phyloP scores from a whole-genome alignment of 2,797 vertebrate species.

The Neoniphon sammara region DNA sequence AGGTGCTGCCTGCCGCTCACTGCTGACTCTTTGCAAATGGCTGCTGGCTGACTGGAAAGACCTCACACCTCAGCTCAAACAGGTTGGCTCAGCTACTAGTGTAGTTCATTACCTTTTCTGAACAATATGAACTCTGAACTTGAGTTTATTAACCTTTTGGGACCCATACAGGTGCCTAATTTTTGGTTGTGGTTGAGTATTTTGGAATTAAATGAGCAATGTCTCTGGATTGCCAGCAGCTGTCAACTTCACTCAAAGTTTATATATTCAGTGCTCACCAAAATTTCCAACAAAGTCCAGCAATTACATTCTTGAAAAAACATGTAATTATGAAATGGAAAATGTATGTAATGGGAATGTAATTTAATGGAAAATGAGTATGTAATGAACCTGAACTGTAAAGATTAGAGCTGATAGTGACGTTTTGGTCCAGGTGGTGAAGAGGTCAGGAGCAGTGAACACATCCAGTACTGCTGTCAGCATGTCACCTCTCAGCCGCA shows the following conservation, averaged over 20 bases:
- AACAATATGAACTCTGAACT: neutral
- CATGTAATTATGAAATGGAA: no score
- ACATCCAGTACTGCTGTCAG: constrained; percentile 51
- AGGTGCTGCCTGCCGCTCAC: constrained; percentile 92
- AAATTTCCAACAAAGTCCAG: no score
- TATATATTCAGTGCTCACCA: neutral
- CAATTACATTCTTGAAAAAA: no score
- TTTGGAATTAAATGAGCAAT: no score
- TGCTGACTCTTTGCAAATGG: constrained; percentile 97
- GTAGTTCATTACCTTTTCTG: neutral
- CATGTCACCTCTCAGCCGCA: constrained; percentile 77
- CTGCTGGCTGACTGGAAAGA: constrained; percentile 98
- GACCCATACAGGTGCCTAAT: no score
- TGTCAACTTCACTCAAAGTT: neutral
- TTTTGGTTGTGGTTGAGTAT: no score
- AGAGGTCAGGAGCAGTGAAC: constrained; percentile 69
- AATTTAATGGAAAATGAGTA: neutral
- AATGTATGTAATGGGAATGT: no score
- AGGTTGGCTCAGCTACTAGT: constrained; percentile 75
- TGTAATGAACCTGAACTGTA: neutral
- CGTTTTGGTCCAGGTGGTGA: constrained; percentile 78
- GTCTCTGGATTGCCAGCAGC: no score
- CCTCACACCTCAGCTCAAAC: constrained; percentile 94
- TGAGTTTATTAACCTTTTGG: no score
- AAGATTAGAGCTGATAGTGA: neutral